phyloP scores from a whole-genome alignment of 2,113 vertebrate species.

The Stictonetta naevosa region DNA sequence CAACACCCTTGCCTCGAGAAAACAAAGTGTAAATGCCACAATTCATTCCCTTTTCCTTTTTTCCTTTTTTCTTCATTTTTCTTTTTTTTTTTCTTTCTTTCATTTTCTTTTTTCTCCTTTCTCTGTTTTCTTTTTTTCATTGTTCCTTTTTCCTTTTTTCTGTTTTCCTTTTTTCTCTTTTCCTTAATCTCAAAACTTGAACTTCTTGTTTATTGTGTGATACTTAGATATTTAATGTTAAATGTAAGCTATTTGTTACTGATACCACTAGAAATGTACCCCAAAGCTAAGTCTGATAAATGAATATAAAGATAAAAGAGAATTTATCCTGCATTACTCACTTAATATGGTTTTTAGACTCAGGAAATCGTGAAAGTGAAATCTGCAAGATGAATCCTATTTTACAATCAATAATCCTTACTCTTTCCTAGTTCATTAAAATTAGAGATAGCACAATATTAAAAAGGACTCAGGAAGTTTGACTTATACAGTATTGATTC shows the following conservation, averaged over 20 bases:
- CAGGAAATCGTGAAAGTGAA: neutral
- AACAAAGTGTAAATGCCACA: neutral
- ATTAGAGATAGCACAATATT: neutral
- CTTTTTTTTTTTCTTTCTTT: neutral
- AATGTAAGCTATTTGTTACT: neutral
- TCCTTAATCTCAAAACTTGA: neutral
- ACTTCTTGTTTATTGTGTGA: neutral
- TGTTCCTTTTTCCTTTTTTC: neutral
- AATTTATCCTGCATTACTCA: neutral
- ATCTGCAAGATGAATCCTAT: neutral
- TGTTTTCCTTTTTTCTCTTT: neutral
- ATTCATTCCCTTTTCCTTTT: neutral
- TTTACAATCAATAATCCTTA: conserved; percentile 27
- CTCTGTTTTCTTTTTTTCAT: neutral
- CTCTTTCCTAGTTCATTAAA: conserved; percentile 5
- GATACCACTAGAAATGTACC: neutral
- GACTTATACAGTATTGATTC: conserved; percentile 17
- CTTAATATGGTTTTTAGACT: neutral
- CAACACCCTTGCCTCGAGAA: neutral
- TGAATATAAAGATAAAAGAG: neutral
- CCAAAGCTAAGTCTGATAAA: neutral
- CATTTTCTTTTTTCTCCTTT: no score
- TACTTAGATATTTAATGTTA: neutral
- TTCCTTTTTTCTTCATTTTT: neutral
- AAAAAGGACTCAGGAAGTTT: conserved; percentile 18